Evolutionary conservation across 2,888 invertebrate genomes (phyloP).

Genomic region (Apomyelois bistriatella): DNA sequence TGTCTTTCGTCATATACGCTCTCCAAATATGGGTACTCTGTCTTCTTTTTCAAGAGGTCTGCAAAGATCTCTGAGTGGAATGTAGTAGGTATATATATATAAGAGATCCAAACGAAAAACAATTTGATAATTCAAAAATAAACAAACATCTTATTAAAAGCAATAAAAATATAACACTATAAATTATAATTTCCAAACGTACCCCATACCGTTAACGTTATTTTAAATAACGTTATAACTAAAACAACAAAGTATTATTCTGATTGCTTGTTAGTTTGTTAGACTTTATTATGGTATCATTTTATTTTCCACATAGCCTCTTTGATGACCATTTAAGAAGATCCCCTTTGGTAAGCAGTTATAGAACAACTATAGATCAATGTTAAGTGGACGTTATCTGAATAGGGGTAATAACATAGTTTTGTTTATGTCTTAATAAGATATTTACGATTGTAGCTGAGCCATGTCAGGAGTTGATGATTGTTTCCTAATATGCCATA

Average conservation of each 20-base stretch:
- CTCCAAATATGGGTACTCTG: too few relatives aligned
- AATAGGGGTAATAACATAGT: constrained; percentile 22
- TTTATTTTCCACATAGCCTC: constrained; percentile 4
- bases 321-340: neutral
- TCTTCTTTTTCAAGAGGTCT: too few relatives aligned
- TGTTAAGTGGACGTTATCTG: neutral
- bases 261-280: constrained; percentile 9
- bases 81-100: too few relatives aligned
- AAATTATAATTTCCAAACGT: constrained; percentile 19
- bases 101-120: neutral
- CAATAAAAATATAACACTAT: constrained; percentile 28
- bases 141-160: constrained; percentile 32
- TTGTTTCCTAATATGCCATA: constrained; percentile 33
- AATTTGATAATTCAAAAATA: neutral
- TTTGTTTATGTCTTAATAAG: constrained; percentile 53
- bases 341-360: neutral
- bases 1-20: too few relatives aligned
- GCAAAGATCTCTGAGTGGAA: too few relatives aligned
- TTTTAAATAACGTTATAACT: neutral
- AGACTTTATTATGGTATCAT: neutral
- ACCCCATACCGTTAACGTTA: constrained; percentile 1
- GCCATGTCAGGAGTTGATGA: constrained; percentile 30
- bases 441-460: constrained; percentile 44
- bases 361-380: neutral
- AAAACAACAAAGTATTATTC: constrained; percentile 5